phyloP scores from a whole-genome alignment of 1,140 invertebrate genomes.

The Hyles vespertilio region DNA sequence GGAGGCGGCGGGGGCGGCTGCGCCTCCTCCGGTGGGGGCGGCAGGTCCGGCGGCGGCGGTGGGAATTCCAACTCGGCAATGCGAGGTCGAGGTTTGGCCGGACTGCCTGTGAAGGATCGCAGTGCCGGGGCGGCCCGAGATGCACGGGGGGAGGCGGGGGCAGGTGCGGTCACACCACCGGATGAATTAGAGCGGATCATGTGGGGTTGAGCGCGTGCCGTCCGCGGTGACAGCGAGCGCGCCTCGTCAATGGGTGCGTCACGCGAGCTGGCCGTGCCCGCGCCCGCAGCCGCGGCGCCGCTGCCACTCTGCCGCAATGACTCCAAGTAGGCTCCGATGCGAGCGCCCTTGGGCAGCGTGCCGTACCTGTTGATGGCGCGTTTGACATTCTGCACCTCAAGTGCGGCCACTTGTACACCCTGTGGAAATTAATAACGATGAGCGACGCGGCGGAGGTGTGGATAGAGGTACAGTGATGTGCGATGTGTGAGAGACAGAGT shows the following conservation, averaged over 20 bases:
- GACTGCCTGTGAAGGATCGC: constrained; percentile 76
- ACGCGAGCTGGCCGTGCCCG: constrained; percentile 69
- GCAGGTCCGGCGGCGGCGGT: constrained; percentile 87
- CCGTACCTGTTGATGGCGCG: constrained; percentile 97
- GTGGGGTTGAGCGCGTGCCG: constrained; percentile 82
- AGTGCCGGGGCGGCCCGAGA: constrained; percentile 64
- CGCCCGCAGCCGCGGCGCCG: constrained; percentile 17
- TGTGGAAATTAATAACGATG: constrained; percentile 47
- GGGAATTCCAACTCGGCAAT: constrained; percentile 90
- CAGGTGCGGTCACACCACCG: constrained; percentile 82
- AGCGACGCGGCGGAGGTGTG: no score
- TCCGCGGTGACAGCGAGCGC: constrained; percentile 75
- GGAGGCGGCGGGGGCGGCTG: constrained; percentile 65
- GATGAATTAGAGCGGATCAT: constrained; percentile 92
- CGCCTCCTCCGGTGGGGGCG: constrained; percentile 82
- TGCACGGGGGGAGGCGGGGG: constrained; percentile 70
- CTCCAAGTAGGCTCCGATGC: constrained; percentile 96
- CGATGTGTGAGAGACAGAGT: not conserved
- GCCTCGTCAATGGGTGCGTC: constrained; percentile 62
- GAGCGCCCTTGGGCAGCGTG: constrained; percentile 94
- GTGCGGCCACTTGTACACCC: constrained; percentile 87
- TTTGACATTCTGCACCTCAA: constrained; percentile 98
- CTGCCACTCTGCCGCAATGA: constrained; percentile 89
- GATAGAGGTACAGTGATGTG: no score
- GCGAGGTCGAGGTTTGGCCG: constrained; percentile 76